phyloP scores from a whole-genome alignment of 1,140 invertebrate species.

The Oreohelix idahoensis region DNA sequence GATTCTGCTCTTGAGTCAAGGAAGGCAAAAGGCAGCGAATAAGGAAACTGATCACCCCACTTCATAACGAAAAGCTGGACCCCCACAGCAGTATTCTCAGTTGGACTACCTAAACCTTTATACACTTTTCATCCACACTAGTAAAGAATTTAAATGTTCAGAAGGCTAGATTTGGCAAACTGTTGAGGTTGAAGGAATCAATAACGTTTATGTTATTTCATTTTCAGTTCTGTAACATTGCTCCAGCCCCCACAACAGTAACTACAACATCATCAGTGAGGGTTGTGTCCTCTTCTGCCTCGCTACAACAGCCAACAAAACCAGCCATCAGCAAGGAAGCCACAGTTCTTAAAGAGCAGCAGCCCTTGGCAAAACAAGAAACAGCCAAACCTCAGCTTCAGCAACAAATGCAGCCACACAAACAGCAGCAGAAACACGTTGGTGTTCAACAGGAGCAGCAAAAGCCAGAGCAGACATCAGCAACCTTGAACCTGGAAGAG shows the following conservation, averaged over 20 bases:
- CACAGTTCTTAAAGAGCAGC: not conserved
- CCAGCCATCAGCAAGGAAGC: not conserved
- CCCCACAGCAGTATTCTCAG: too few relatives aligned
- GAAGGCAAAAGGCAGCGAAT: too few relatives aligned
- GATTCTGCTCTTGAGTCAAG: too few relatives aligned
- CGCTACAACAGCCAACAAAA: not conserved
- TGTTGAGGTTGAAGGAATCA: not conserved
- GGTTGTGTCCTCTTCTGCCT: not conserved
- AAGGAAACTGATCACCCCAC: too few relatives aligned
- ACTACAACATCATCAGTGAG: not conserved
- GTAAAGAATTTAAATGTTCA: too few relatives aligned
- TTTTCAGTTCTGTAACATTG: slow-evolving; percentile 32
- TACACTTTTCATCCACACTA: too few relatives aligned
- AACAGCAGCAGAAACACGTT: not conserved
- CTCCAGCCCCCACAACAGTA: slow-evolving; percentile 11
- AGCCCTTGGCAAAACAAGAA: not conserved
- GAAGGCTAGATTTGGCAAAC: too few relatives aligned
- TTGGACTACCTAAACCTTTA: too few relatives aligned
- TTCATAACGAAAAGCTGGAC: too few relatives aligned
- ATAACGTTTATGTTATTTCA: not conserved
- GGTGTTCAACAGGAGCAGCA: not conserved
- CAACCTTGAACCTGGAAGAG: not conserved
- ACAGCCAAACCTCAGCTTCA: not conserved
- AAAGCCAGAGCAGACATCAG: not conserved
- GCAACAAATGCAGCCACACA: not conserved